Base-by-base conservation (phyloP, 2,797 vertebrate genomes). In the Coranthus polyacanthus region DNA sequence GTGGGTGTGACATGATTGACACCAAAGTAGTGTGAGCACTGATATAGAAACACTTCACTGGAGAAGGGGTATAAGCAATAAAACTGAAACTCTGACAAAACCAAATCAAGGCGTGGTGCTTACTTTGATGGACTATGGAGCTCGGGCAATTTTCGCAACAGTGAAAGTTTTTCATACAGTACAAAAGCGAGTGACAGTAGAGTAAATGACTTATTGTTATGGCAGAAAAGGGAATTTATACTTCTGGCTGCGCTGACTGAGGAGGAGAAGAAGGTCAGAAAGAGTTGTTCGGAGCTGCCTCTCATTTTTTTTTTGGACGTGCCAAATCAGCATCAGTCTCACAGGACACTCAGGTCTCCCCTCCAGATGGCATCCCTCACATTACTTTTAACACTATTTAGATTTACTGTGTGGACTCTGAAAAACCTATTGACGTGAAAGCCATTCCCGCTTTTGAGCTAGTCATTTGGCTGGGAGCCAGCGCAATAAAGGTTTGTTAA, bases 401-500 rank as follows among this genome's bases (percentile, higher is more conserved):
- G 75, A 88, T 86, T 87, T 70, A 91, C 42, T 55, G 72, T 55
- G 75, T 69, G 56, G 68, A 74, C 75, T 58, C 57, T 59, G 37
- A 72, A 78, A 60, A 61, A 63, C 47, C 70, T 50, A 69, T 79
- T 56, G 79, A 89, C 22, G 41, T 44, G 57, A 66, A 59, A 80
- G 50, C 46, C 75, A 36, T 56, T 24, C 38, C 39, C 32, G 44
- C 11, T 55, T 58, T 44, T 2, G 21, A 59, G 73, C 37, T 21
- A 57, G 72, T 63, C 53, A 74, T 83, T 71, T 82, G 88, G 82
- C 76, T 1, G 15, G 0, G 20, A 0, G 38, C 83, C 89, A 81
- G 60, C 42, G 44, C 68, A 80, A 78, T 88, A 86, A 87, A 84
- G 61, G 81, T 84, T 84, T 88, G 84, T 88, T 89, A 80, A 91